Conservation (phyloP, 2,797 vertebrate genomes). For the Rhinatrema bivittatum region DNA sequence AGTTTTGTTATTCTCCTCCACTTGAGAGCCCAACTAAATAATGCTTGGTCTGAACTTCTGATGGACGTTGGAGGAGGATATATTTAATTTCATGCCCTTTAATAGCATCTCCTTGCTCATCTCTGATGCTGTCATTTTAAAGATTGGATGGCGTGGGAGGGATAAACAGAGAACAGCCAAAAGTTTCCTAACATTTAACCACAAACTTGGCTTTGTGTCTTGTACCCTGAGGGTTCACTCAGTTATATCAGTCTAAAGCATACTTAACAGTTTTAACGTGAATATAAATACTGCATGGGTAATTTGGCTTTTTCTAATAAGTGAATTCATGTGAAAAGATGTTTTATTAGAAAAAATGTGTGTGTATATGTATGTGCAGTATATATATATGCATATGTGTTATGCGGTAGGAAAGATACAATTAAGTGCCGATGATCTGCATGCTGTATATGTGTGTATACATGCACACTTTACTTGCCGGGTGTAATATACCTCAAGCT, state of each 20-base stretch:
- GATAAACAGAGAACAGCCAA: slow-evolving; percentile 50
- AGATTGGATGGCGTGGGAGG: slow-evolving; percentile 64
- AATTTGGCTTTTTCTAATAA: slow-evolving; percentile 23
- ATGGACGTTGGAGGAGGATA: slow-evolving; percentile 79
- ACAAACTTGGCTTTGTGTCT: slow-evolving; percentile 62
- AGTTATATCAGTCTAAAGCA: slow-evolving; percentile 25
- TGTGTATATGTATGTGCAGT: too few species aligned
- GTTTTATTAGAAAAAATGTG: slow-evolving; percentile 9
- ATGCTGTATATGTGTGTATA: too few species aligned
- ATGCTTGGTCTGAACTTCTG: slow-evolving; percentile 79
- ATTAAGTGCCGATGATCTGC: too few species aligned
- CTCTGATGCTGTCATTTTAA: slow-evolving; percentile 68
- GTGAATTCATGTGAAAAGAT: slow-evolving; percentile 10
- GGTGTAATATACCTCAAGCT: too few species aligned
- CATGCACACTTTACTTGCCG: too few species aligned
- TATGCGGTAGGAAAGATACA: too few species aligned
- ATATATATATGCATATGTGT: too few species aligned
- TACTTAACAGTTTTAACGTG: slow-evolving; percentile 32
- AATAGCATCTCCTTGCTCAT: slow-evolving; percentile 74
- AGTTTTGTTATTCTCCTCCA: slow-evolving; percentile 79
- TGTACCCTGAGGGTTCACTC: slow-evolving; percentile 41
- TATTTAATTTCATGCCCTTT: slow-evolving; percentile 84
- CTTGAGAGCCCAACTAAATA: slow-evolving; percentile 83
- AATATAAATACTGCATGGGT: slow-evolving; percentile 24
- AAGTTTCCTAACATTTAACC: slow-evolving; percentile 56